Evolutionary conservation across 2,888 invertebrate species (phyloP), one percentile per base, ranked within the genome.

Genomic region (Tryphoninae sp.): DNA sequence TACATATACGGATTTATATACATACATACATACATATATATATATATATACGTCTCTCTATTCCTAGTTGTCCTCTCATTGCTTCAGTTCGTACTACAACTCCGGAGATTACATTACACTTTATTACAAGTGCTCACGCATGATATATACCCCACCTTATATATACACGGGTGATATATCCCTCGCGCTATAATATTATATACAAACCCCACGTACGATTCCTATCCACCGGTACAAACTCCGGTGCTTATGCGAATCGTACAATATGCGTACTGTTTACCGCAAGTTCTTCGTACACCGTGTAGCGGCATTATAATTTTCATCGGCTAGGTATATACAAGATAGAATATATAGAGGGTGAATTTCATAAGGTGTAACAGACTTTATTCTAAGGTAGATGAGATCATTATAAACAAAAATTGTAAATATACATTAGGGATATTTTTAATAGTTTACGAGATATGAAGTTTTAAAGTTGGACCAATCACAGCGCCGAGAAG

Each of bases 41-140:
- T 2, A 26, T 33, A 33, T 4, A 6, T 33, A 33, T 33, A 6
- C 45, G 16, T 67, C 51, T 53, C 58, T 58, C 33, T 23, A 40
- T 62, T 65, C 22, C 26, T 33, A 68, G 13, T 59, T 8, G 45
- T 8, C 51, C 23, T 76, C 16, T 49, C 19, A 51, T 45, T 49
- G 11, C 62, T 33, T 64, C 61, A 16, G 40, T 64, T 58, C 13
- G 59, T 53, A 58, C 49, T 64, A 40, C 42, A 62, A 65, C 51
- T 53, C 16, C 59, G 65, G 55, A 74, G 75, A 78, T 65, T 33
- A 75, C 72, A 82, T 76, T 80, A 72, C 69, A 76, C 42, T 80
- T 71, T 71, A 71, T 80, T 80, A 67, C 76, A 23, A 71, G 59
- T 71, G 75, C 65, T 72, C 59, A 67, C 67, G 71, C 59, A 67